A percentile compares a stretch with the other conserved stretches of the same genome.
phyloP scores from a whole-genome alignment of 2,888 invertebrate genomes.

The Altica lythri region DNA sequence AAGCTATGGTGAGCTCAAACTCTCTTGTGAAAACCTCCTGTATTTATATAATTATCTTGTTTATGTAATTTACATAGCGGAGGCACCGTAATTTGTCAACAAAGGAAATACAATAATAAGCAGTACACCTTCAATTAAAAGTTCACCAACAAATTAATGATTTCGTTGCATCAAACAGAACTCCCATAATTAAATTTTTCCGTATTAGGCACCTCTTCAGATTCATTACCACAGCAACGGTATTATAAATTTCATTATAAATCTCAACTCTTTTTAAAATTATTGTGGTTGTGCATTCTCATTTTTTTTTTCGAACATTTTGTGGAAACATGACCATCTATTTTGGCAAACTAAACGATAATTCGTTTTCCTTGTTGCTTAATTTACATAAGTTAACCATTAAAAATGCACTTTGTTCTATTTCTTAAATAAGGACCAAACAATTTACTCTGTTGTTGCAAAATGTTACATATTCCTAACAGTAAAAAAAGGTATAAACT shows the following conservation, averaged over 20 bases:
- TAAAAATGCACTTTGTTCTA: too few relatives aligned
- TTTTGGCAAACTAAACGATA: too few relatives aligned
- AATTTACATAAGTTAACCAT: too few relatives aligned
- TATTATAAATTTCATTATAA: background rate
- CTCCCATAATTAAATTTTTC: conserved; percentile 4
- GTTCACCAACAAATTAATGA: conserved; percentile 10
- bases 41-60: conserved; percentile 8
- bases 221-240: background rate
- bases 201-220: background rate
- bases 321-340: too few relatives aligned
- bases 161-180: conserved; percentile 13
- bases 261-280: background rate
- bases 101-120: conserved; percentile 7
- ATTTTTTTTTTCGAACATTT: too few relatives aligned
- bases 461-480: too few relatives aligned
- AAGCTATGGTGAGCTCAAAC: background rate
- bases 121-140: conserved; percentile 12
- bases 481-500: too few relatives aligned
- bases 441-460: too few relatives aligned
- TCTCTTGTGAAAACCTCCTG: background rate
- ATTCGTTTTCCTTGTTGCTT: too few relatives aligned
- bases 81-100: background rate
- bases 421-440: too few relatives aligned
- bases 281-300: too few relatives aligned
- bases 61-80: background rate